Evolutionary conservation across 2,888 invertebrate species (phyloP), one percentile per base, ranked within the genome.

Genomic region (Lepeophtheirus nordmannii): DNA sequence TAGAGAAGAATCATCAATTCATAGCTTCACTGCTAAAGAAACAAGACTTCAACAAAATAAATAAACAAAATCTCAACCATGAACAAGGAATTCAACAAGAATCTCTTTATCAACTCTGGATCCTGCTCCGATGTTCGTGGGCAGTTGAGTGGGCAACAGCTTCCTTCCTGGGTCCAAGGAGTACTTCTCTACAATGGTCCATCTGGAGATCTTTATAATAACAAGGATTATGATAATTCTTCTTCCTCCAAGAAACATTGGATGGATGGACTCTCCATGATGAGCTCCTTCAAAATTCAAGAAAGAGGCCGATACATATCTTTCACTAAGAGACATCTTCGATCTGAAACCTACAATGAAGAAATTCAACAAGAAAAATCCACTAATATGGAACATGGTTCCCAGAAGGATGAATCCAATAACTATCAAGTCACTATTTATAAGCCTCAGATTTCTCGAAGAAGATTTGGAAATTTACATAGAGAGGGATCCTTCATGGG

Each of bases 221-320:
- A 7, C 7, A 30, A 30, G 30, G 30, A 30, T 30, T 30, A 30
- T 7, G 1, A 2, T 5, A 46, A 5, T 17, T 8, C 53, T n/a
- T 46, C 53, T 3, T n/a, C n/a, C 53, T 30, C 30, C 30, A 30
- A 30, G 7, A 2, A 30, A 7, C 53, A 46, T 17, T 46, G 53
- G 53, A 46, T 46, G 53, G 53, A 46, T 17, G 53, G 53, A 14
- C 53, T 46, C 53, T 46, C 53, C 5, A 46, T 46, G 53, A 46
- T 46, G 53, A 46, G 53, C 17, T 46, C 53, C 2, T 46, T 46
- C 53, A 14, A 17, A 17, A 46, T 46, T 8, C 53, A 46, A 14
- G 53, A 46, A 8, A 46, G 53, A 17, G 53, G 53, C 14, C 53
- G 14, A 14, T 5, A 46, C 2, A 46, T 46, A n/a, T 46, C 53